Percentiles rank a stretch among this genome's conserved stretches.
These are phyloP conservation scores for Picus viridis DNA, from an alignment of 2,797 vertebrate genomes.

Conservation along the genomic window DNA sequence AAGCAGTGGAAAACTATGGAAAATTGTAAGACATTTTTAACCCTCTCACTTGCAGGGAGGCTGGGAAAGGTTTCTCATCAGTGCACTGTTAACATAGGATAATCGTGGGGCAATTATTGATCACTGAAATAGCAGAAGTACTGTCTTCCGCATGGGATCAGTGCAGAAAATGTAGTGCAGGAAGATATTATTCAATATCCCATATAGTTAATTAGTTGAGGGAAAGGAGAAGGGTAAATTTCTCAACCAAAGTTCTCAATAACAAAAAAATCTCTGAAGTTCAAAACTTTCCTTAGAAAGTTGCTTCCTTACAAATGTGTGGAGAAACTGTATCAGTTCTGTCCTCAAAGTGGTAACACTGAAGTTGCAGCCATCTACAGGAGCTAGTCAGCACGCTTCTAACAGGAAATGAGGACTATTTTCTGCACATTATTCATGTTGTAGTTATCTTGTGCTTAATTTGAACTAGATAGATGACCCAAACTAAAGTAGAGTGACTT, in stretches of 20 bases:
- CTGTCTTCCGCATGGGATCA: neutral
- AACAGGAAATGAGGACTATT: neutral
- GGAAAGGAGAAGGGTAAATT: neutral
- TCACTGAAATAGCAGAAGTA: neutral
- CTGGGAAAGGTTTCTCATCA: neutral
- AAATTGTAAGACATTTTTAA: neutral
- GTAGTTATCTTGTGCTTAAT: neutral
- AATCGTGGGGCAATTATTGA: neutral
- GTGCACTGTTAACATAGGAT: rapidly evolving
- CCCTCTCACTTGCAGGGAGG: neutral
- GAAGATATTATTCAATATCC: neutral
- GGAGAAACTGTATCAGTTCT: neutral
- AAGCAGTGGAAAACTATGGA: neutral
- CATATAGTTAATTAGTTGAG: neutral
- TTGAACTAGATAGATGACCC: neutral
- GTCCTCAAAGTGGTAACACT: neutral
- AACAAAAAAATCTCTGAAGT: neutral
- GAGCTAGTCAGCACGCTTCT: neutral
- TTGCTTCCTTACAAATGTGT: neutral
- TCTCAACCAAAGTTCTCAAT: neutral
- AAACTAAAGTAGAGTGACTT: too few species aligned
- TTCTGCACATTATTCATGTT: neutral
- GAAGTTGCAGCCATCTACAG: neutral
- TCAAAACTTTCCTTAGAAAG: neutral
- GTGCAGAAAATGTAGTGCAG: neutral